A percentile compares a stretch with the other conserved stretches of the same genome.
Evolutionary conservation across 1,140 invertebrate genomes (phyloP).

Genomic region (Nylanderia fulva): DNA sequence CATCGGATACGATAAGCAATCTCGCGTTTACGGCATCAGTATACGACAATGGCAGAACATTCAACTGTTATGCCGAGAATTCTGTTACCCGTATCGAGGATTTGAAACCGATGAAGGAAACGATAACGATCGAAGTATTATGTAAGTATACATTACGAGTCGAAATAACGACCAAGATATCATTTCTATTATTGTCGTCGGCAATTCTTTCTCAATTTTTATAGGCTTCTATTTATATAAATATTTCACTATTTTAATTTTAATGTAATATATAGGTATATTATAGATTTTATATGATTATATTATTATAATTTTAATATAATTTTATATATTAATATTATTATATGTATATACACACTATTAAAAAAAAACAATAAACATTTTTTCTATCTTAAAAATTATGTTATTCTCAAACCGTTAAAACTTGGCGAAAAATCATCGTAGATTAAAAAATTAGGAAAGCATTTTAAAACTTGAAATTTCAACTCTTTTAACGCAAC

Average conservation of each 20-base stretch:
- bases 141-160: conserved; percentile 90
- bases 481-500: too few relatives aligned
- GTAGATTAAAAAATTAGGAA: too few relatives aligned
- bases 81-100: conserved; percentile 90
- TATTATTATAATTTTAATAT: too few relatives aligned
- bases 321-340: too few relatives aligned
- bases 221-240: background rate
- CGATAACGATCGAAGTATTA: conserved; percentile 91
- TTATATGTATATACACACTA: too few relatives aligned
- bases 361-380: too few relatives aligned
- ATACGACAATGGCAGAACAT: conserved; percentile 92
- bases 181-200: background rate
- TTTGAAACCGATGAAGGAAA: conserved; percentile 90
- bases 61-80: conserved; percentile 94
- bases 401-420: too few relatives aligned
- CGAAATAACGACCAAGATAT: background rate
- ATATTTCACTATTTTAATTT: background rate
- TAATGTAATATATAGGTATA: background rate
- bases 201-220: background rate
- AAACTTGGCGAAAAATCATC: too few relatives aligned
- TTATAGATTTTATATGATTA: background rate
- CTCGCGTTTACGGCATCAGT: conserved; percentile 92
- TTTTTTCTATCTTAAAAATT: too few relatives aligned
- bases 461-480: too few relatives aligned
- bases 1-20: conserved; percentile 91